These are phyloP conservation scores for Stomorhina lunata DNA, from an alignment of 2,888 invertebrate genomes.

Conservation along the genomic window DNA sequence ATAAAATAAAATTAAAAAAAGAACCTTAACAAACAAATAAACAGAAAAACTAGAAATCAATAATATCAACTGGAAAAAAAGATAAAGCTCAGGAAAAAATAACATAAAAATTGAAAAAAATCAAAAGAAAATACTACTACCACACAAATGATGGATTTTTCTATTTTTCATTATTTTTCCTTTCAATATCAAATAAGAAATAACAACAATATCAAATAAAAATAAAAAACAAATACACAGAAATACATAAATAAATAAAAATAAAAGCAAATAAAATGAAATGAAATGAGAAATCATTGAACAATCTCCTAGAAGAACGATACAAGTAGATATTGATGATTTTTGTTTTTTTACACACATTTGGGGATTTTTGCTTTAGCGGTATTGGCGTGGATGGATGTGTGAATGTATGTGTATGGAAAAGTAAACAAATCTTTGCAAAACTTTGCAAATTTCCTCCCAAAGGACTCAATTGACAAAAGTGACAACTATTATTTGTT, in stretches of 20 bases:
- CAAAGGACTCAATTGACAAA: constrained; percentile 59
- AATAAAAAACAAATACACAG: background rate
- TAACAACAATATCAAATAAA: background rate
- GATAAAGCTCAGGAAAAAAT: background rate
- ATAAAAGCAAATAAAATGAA: background rate
- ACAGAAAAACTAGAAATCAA: constrained; percentile 39
- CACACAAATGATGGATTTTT: background rate
- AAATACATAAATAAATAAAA: constrained; percentile 9
- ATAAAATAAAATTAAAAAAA: background rate
- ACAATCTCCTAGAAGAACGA: background rate
- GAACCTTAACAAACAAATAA: constrained; percentile 44
- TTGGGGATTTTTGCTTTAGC: too few species aligned
- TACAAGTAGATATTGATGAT: constrained; percentile 30
- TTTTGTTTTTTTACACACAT: constrained; percentile 4
- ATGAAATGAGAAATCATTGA: constrained; percentile 24
- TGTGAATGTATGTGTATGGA: background rate
- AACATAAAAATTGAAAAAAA: background rate
- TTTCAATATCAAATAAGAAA: constrained; percentile 57
- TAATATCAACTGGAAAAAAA: background rate
- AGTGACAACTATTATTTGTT: constrained; percentile 65
- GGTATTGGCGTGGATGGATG: background rate
- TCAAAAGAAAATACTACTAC: background rate
- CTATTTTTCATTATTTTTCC: constrained; percentile 47
- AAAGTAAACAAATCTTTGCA: constrained; percentile 59
- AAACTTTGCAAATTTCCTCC: constrained; percentile 62